Conservation (phyloP, 2,113 vertebrate genomes). For the Ictidomys tridecemlineatus region DNA sequence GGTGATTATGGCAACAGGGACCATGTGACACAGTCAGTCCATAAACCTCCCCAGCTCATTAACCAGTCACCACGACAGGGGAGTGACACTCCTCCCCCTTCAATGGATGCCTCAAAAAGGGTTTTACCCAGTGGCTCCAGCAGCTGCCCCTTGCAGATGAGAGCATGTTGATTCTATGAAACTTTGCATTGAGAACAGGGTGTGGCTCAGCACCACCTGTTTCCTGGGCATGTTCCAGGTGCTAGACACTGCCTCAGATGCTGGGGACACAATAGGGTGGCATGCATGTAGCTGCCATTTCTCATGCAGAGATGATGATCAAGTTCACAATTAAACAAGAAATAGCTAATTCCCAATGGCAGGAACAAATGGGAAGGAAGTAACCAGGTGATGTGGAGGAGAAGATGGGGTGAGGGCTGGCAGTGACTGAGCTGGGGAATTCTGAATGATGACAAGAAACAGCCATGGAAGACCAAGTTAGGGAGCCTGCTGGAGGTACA, state of each 20-base stretch:
- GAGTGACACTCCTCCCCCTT: not conserved
- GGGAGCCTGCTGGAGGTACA: not conserved
- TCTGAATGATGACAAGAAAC: not conserved
- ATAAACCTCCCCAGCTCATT: not conserved
- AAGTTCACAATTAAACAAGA: not conserved
- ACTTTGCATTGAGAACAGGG: not conserved
- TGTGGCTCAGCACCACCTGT: not conserved
- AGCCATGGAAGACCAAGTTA: not conserved
- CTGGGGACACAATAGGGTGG: not conserved
- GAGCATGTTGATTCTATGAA: fast-evolving
- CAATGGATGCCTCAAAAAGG: not conserved
- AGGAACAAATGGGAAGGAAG: not conserved
- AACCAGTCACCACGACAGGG: fast-evolving
- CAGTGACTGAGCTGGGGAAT: too few relatives aligned
- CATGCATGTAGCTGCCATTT: not conserved
- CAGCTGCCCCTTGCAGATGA: not conserved
- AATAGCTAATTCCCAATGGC: not conserved
- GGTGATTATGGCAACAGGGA: not conserved
- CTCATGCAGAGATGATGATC: not conserved
- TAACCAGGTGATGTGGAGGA: not conserved
- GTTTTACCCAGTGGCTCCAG: not conserved
- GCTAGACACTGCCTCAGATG: not conserved
- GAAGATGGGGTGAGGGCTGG: not conserved
- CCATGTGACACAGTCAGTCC: not conserved
- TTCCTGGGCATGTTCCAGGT: not conserved